phyloP scores from a whole-genome alignment of 2,113 vertebrate genomes.

The Syngnathoides biaculeatus region DNA sequence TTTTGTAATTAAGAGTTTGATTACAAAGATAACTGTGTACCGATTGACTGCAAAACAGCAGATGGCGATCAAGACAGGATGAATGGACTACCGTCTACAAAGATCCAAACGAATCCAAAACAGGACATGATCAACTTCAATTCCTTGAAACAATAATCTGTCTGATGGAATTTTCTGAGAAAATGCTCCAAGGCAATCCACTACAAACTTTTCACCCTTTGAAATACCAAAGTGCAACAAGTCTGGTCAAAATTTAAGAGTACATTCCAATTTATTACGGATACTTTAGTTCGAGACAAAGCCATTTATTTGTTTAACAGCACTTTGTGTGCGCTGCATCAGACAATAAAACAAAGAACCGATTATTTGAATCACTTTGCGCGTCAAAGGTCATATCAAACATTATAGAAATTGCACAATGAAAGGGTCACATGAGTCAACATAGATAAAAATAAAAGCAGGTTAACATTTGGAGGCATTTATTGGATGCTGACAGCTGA shows the following conservation, averaged over 20 bases:
- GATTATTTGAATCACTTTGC: conserved; percentile 29
- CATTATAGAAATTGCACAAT: conserved; percentile 13
- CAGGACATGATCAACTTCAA: conserved; percentile 18
- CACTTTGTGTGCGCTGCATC: conserved; percentile 20
- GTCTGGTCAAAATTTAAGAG: conserved; percentile 4
- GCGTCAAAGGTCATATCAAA: conserved; percentile 33
- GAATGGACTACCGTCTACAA: background rate
- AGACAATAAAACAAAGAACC: conserved; percentile 19
- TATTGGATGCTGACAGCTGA: conserved; percentile 25
- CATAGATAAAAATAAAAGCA: conserved; percentile 14
- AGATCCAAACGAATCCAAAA: conserved; percentile 33
- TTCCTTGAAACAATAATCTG: conserved; percentile 43
- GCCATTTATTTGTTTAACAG: conserved; percentile 35
- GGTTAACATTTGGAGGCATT: conserved; percentile 18
- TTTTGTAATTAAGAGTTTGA: conserved; percentile 40
- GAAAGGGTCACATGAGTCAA: background rate
- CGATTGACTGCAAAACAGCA: conserved; percentile 32
- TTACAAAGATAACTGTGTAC: conserved; percentile 46
- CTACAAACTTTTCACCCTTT: conserved; percentile 13
- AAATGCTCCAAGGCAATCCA: conserved; percentile 30
- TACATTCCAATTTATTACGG: conserved; percentile 44
- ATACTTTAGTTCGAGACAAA: conserved; percentile 53
- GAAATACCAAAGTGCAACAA: conserved; percentile 5
- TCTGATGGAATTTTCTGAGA: conserved; percentile 34
- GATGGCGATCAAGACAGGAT: conserved; percentile 25